Percentiles rank a stretch among this genome's conserved stretches.
Evolutionary conservation across 1,140 invertebrate species (phyloP).

Genomic region (Glossosoma conforme): DNA sequence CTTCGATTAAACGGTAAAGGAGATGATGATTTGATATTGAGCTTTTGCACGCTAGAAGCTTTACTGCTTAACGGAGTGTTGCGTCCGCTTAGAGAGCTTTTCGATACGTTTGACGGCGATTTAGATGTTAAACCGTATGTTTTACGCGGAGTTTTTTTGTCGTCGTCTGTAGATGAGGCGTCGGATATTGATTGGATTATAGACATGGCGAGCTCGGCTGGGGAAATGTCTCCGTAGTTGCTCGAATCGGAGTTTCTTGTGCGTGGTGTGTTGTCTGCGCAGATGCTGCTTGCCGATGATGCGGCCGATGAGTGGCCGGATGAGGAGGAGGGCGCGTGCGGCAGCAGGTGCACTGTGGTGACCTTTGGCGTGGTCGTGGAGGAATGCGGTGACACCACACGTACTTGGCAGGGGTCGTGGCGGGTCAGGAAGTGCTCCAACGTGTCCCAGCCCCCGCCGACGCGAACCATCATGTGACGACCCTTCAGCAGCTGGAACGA

Average conservation of each 20-base stretch:
- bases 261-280: constrained; percentile 15
- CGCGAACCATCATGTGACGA: constrained; percentile 88
- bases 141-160: neutral
- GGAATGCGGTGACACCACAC: constrained; percentile 54
- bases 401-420: constrained; percentile 85
- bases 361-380: constrained; percentile 32
- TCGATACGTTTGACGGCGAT: constrained; percentile 2
- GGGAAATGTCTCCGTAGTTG: constrained; percentile 26
- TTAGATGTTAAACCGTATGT: constrained; percentile 6
- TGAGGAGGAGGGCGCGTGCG: constrained; percentile 40
- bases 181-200: constrained; percentile 31
- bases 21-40: too few species aligned
- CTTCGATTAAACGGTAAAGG: too few species aligned
- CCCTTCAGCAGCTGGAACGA: constrained; percentile 72
- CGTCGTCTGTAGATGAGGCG: neutral
- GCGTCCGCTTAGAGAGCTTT: constrained; percentile 21
- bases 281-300: constrained; percentile 5
- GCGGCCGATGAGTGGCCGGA: constrained; percentile 21
- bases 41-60: too few species aligned
- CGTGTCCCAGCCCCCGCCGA: constrained; percentile 90
- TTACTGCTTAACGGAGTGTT: constrained; percentile 25
- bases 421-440: constrained; percentile 85
- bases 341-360: constrained; percentile 37
- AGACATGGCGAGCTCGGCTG: constrained; percentile 31
- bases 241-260: constrained; percentile 13